These are phyloP conservation scores for Ericerus pela DNA, from an alignment of 1,140 invertebrate species.

Conservation along the genomic window DNA sequence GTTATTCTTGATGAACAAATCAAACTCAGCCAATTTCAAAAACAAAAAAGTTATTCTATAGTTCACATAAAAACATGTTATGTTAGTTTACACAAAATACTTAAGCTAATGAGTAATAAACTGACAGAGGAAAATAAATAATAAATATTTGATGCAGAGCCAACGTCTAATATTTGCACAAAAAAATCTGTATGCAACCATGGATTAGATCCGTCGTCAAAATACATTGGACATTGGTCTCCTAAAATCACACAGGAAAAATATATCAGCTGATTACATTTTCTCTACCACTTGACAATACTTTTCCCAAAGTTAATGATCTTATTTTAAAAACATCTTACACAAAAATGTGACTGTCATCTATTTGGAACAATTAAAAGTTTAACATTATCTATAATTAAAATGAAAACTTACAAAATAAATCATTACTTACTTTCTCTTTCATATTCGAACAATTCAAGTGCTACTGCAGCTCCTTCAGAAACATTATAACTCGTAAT, in stretches of 20 bases:
- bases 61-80: too few relatives aligned
- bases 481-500: slow-evolving; percentile 73
- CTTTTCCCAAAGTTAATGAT: too few relatives aligned
- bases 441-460: slow-evolving; percentile 85
- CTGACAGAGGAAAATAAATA: background rate
- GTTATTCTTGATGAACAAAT: too few relatives aligned
- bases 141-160: background rate
- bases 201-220: slow-evolving; percentile 79
- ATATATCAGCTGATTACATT: too few relatives aligned
- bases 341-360: too few relatives aligned
- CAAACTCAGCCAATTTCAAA: too few relatives aligned
- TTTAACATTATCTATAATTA: too few relatives aligned
- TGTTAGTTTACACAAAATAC: background rate
- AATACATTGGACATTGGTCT: slow-evolving; percentile 88
- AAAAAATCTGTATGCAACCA: slow-evolving; percentile 36
- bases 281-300: too few relatives aligned
- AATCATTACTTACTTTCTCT: slow-evolving; percentile 72
- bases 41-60: too few relatives aligned
- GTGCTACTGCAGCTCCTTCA: slow-evolving; percentile 76
- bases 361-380: too few relatives aligned
- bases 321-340: too few relatives aligned
- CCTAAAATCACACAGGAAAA: slow-evolving; percentile 33
- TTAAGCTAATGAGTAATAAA: background rate
- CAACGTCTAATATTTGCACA: slow-evolving; percentile 16
- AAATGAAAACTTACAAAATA: too few relatives aligned